Evolutionary conservation across 2,113 vertebrate species (phyloP), one percentile per base, ranked within the genome.

Genomic region (Triplophysa siluroides): DNA sequence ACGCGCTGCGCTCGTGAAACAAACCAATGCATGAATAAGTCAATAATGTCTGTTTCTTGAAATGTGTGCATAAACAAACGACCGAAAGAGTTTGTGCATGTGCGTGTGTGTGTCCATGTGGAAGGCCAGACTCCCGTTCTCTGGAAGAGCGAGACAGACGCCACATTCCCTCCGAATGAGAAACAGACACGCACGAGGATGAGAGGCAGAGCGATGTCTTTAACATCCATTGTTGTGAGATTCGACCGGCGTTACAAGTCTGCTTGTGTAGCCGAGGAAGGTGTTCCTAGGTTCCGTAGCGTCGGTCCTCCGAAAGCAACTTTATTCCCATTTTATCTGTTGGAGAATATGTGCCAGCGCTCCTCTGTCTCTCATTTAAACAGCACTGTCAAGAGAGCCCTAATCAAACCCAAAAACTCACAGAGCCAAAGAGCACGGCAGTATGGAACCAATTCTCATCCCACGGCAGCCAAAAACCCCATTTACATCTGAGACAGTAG

Each of bases 11-110:
- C 83, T 89, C 88, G 84, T 78, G 80, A 90, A 91, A 91, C 86
- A 91, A 89, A 91, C 87, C 85, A 86, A 90, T 88, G 89, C 90
- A 91, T 89, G 86, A 91, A 91, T 90, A 91, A 91, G 89, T 91
- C 88, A 90, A 90, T 91, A 90, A 89, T 89, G 81, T n/a, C 26
- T 38, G 43, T 62, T 41, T 86, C 81, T 85, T 76, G 85, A 80
- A 80, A 67, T 47, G 72, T 72, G 33, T 12, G 71, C 26, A 78
- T 47, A 60, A 45, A 72, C 61, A 73, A 63, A 80, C 60, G 52
- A 66, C n/a, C 12, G 52, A 19, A 45, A 61, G 64, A 56, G 65
- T 65, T 70, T 69, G 69, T 61, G 69, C 38, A 72, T 61, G 67
- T 64, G 60, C 54, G 80, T 13, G 58, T 19, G 76, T 50, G 76